These are phyloP conservation scores for Phaetusa simplex DNA, from an alignment of 2,113 vertebrate species.

Conservation along the genomic window DNA sequence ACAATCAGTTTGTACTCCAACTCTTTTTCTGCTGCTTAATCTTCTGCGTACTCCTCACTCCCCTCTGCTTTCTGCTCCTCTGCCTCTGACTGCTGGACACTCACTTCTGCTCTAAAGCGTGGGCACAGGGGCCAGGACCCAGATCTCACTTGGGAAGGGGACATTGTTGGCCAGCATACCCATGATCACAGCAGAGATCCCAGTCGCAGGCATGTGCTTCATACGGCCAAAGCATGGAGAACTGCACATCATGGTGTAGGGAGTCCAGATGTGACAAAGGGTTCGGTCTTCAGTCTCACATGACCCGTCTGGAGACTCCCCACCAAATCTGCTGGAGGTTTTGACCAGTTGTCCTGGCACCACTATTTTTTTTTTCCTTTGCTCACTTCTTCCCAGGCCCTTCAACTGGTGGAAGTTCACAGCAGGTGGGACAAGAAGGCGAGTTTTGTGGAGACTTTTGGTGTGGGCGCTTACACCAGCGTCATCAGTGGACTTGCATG, in stretches of 20 bases:
- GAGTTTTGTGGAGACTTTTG: background rate
- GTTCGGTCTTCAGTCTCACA: accelerated
- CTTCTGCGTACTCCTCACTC: background rate
- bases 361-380: background rate
- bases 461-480: background rate
- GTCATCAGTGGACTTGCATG: background rate
- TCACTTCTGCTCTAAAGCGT: accelerated
- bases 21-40: background rate
- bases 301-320: background rate
- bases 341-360: background rate
- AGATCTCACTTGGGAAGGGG: background rate
- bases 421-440: background rate
- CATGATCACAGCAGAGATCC: background rate
- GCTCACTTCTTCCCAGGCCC: background rate
- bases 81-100: background rate
- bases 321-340: background rate
- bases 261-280: accelerated
- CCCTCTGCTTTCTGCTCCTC: background rate
- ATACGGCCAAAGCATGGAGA: background rate
- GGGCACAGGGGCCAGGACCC: background rate
- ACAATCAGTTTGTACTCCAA: background rate
- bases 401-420: background rate
- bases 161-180: background rate
- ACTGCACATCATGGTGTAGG: background rate
- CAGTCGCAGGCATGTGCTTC: background rate